A percentile compares a stretch with the other conserved stretches of the same genome.
phyloP scores from a whole-genome alignment of 2,113 vertebrate genomes.

The Oostethus manadensis region DNA sequence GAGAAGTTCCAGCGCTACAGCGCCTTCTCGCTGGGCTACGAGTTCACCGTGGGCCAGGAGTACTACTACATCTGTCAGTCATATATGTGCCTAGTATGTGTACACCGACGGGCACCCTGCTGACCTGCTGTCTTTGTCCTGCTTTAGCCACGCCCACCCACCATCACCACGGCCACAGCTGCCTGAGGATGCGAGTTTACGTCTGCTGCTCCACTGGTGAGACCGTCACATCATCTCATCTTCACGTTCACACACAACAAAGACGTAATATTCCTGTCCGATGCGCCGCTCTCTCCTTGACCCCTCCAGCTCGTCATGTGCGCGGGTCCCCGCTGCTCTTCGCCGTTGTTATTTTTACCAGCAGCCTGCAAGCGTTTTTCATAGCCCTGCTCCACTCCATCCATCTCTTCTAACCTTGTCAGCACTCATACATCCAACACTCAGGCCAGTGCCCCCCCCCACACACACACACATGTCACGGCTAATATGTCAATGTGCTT shows the following conservation, averaged over 20 bases:
- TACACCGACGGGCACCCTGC: too few relatives aligned
- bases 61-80: constrained; percentile 93
- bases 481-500: constrained; percentile 51
- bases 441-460: constrained; percentile 46
- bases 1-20: constrained; percentile 98
- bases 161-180: constrained; percentile 88
- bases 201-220: constrained; percentile 94
- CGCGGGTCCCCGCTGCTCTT: constrained; percentile 41
- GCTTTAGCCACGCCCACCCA: constrained; percentile 84
- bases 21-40: constrained; percentile 94
- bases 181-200: constrained; percentile 91
- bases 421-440: constrained; percentile 64
- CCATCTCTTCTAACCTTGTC: constrained; percentile 59
- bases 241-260: not conserved
- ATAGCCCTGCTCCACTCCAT: constrained; percentile 13
- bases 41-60: constrained; percentile 92
- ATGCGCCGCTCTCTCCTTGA: not conserved
- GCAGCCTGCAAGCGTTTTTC: constrained; percentile 19
- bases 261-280: not conserved
- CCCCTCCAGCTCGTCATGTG: constrained; percentile 52
- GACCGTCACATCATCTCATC: constrained; percentile 35
- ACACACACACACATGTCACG: constrained; percentile 45
- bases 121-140: not conserved
- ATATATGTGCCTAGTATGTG: not conserved
- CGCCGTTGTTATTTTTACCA: constrained; percentile 56